Percentiles rank a stretch among this genome's conserved stretches.
Evolutionary conservation across 2,797 vertebrate genomes (phyloP).

Genomic region (Ctenopoma multispine): DNA sequence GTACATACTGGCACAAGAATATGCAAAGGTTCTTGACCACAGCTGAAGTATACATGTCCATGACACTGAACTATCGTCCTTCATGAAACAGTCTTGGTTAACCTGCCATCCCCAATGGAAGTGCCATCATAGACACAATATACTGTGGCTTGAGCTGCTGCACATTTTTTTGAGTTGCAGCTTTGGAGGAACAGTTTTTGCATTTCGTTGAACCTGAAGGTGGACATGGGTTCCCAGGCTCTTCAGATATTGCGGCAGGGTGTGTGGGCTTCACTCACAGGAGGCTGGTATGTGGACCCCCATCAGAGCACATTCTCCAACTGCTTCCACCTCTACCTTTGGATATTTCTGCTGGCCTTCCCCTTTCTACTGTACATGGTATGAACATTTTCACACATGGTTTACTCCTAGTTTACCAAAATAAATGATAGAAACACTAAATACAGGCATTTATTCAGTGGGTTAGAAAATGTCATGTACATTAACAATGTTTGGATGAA

Average conservation of each 20-base stretch:
- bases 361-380: conserved; percentile 94
- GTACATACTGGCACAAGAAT: conserved; percentile 67
- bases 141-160: conserved; percentile 76
- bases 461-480: too few species aligned
- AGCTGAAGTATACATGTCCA: conserved; percentile 66
- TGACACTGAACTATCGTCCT: conserved; percentile 65
- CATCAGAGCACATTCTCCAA: conserved; percentile 95
- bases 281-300: conserved; percentile 95
- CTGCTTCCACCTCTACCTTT: conserved; percentile 94
- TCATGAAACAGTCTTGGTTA: conserved; percentile 75
- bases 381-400: conserved; percentile 59
- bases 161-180: conserved; percentile 71
- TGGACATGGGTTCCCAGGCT: conserved; percentile 91
- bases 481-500: background rate
- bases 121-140: conserved; percentile 84
- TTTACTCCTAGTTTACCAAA: background rate
- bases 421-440: background rate
- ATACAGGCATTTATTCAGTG: background rate
- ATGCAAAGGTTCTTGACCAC: conserved; percentile 72
- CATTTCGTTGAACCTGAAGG: conserved; percentile 74
- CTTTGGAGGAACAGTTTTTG: conserved; percentile 64
- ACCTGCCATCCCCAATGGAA: conserved; percentile 78
- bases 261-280: conserved; percentile 93
- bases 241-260: conserved; percentile 94
- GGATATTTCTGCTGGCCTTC: conserved; percentile 92